These are phyloP conservation scores for Drosophila kurseongensis DNA, from an alignment of 1,140 invertebrate species.

Conservation along the genomic window DNA sequence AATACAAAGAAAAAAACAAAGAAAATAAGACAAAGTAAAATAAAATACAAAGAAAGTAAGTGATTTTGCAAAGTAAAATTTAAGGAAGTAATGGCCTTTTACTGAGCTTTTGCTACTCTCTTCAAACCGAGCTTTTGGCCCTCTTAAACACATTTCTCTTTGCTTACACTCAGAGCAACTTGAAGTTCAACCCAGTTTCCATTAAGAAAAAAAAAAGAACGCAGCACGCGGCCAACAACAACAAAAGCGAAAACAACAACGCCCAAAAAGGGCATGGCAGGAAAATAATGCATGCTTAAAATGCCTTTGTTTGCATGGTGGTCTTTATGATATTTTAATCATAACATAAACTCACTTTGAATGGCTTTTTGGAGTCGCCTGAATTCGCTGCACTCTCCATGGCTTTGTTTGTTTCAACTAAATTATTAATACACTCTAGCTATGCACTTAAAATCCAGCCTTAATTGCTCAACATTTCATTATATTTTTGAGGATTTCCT, in stretches of 20 bases:
- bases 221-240: constrained; percentile 52
- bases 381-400: constrained; percentile 53
- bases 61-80: constrained; percentile 38
- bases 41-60: constrained; percentile 11
- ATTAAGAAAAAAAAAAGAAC: constrained; percentile 39
- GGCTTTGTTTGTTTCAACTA: constrained; percentile 47
- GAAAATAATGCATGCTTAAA: constrained; percentile 29
- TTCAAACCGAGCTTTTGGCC: constrained; percentile 12
- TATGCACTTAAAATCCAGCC: constrained; percentile 3
- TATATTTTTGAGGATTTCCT: not conserved
- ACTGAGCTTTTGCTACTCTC: constrained; percentile 35
- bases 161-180: not conserved
- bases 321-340: not conserved
- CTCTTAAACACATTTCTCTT: not conserved
- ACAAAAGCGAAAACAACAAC: constrained; percentile 47
- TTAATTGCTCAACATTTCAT: constrained; percentile 19
- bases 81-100: constrained; percentile 9
- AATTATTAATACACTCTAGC: constrained; percentile 14
- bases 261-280: constrained; percentile 72
- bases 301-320: constrained; percentile 15
- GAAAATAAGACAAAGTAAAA: constrained; percentile 1
- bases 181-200: constrained; percentile 57
- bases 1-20: constrained; percentile 2
- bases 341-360: constrained; percentile 66
- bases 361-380: constrained; percentile 67